Evolutionary conservation across 2,797 vertebrate genomes (phyloP), one percentile per base, ranked within the genome.

Genomic region (Hylomyscus alleni): DNA sequence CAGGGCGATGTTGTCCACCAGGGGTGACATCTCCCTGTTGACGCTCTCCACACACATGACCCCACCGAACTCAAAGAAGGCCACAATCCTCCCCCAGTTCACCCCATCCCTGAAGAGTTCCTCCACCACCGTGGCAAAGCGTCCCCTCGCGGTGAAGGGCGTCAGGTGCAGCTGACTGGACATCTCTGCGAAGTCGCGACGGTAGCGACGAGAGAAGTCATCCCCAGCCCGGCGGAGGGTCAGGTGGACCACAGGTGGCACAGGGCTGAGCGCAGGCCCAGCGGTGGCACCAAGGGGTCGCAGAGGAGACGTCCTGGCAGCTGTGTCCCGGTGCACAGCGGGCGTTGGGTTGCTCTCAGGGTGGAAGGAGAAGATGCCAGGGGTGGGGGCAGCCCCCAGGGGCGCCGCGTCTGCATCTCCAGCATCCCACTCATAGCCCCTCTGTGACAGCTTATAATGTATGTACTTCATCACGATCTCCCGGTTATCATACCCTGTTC

Each of bases 41-140:
- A 99, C 99, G 97, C 99, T 99, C 98, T 99, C 99, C 97, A 99
- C 99, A 34, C 99, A 99, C 99, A 99, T 99, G 58, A 99, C 99
- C 13, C 99, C 99, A 13, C 99, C 99, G 65, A 99, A 99, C 99
- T 99, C 99, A 94, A 99, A 99, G 99, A 99, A 99, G 85, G 99
- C 99, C 97, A 99, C 99, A 76, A 99, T 99, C 95, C 99, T 99
- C 93, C 99, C 99, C 99, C 99, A 99, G 98, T 99, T 99, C 95
- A 99, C 99, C 12, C 99, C 99, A 31, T 99, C 99, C 98, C 99
- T 99, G 98, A 99, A 99, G 97, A 99, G 99, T 98, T 99, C 99
- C 97, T 99, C 99, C 95, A 99, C 99, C 98, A 99, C 99, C 6
- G 99, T 99, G 93, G 99, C 98, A 94, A 99, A 99, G 96, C 99